Evolutionary conservation across 2,797 vertebrate species (phyloP).

Genomic region (Onychomys arenicola): DNA sequence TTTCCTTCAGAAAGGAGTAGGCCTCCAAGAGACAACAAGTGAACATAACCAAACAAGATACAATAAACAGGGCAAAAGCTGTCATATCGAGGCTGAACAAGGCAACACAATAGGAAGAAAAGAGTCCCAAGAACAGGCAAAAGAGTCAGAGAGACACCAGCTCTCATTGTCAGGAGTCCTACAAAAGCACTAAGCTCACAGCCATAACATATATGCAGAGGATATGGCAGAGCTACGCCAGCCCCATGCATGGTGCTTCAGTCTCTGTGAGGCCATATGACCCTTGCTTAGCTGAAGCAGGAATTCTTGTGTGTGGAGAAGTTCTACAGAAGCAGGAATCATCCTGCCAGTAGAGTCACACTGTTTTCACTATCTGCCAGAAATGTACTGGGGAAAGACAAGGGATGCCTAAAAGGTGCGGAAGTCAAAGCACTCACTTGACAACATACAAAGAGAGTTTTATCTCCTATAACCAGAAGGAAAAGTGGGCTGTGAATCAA

Average conservation of each 20-base stretch:
- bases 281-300: background rate
- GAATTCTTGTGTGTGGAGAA: background rate
- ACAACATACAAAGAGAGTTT: background rate
- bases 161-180: background rate
- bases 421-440: background rate
- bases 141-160: background rate
- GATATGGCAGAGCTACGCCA: too few species aligned
- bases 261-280: background rate
- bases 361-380: background rate
- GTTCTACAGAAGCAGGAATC: background rate
- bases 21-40: background rate
- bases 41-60: background rate
- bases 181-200: background rate
- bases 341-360: background rate
- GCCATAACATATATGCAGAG: background rate
- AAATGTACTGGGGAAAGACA: background rate
- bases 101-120: too few species aligned
- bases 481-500: background rate
- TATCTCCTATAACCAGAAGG: slow-evolving; percentile 9
- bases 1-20: background rate
- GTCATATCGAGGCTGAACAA: too few species aligned
- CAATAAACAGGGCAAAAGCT: too few species aligned
- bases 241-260: too few species aligned
- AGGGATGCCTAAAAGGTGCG: background rate
- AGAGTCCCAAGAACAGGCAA: background rate